Conservation (phyloP, 2,797 vertebrate genomes). For the Notolabrus celidotus region DNA sequence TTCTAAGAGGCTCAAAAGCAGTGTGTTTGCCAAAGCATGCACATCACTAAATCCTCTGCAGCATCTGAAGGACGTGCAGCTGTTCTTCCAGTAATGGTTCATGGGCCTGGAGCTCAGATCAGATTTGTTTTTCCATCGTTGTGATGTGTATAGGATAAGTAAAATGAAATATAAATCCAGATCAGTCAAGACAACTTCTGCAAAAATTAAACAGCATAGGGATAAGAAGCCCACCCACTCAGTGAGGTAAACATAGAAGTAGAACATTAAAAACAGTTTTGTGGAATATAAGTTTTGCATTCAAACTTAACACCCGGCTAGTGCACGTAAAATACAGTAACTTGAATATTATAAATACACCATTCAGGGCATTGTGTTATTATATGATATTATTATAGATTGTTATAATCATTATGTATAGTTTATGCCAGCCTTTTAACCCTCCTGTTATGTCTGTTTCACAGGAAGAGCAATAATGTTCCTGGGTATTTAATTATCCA, state of each 20-base stretch:
- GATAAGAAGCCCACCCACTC: background rate
- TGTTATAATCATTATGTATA: no score
- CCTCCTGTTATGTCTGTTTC: no score
- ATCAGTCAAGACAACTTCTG: background rate
- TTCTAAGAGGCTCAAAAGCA: slow-evolving; percentile 55
- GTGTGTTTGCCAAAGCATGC: slow-evolving; percentile 55
- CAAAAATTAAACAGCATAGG: background rate
- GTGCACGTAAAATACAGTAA: background rate
- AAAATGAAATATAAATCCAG: background rate
- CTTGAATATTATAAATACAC: background rate
- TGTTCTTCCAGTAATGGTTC: slow-evolving; percentile 57
- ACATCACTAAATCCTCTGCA: slow-evolving; percentile 49
- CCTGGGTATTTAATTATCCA: no score
- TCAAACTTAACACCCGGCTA: background rate
- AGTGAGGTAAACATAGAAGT: background rate
- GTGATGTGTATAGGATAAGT: background rate
- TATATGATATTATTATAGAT: no score
- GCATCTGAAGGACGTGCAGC: slow-evolving; percentile 65
- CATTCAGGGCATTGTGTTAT: background rate
- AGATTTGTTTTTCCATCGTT: slow-evolving; percentile 8
- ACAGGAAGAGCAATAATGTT: no score
- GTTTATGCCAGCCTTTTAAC: no score
- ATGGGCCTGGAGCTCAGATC: slow-evolving; percentile 15
- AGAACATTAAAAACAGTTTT: background rate
- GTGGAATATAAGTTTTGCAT: background rate